Evolutionary conservation across 2,113 vertebrate genomes (phyloP), one percentile per base, ranked within the genome.

Genomic region (Apodemus speciosus): DNA sequence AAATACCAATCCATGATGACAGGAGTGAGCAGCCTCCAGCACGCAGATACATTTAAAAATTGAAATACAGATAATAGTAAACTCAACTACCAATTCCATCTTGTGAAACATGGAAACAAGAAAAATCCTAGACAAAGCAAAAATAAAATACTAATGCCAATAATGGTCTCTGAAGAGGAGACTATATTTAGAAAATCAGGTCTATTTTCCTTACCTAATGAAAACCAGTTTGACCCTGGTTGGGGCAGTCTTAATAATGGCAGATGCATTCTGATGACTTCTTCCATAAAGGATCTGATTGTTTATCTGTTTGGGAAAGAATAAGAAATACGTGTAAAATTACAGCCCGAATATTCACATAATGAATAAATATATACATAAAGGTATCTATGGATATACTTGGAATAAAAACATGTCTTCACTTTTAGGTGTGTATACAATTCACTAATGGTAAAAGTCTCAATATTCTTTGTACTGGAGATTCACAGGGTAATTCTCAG

Each of bases 261-360:
- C 99, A 10, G 99, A 99, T 38, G 99, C 99, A 56, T 99, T 99
- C 97, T 99, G 99, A 95, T 99, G 99, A 96, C 99, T 99, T 97
- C 99, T 99, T 95, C 99, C 99, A 95, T 99, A 99, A 60, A 99
- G 85, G 43, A 99, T 97, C 97, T 99, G 99, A 97, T 98, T 99
- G 97, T 99, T 99, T 96, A 99, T 99, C 99, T 99, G 98, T 97
- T 90, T 51, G 80, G 77, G 96, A 30, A 85, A 97, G 96, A 96
- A 91, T 23, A 92, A 92, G 84, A 79, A 23, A 1, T 21, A 85
- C 60, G 80, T 62, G 7, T 95, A 85, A 96, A 85, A 77, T 40
- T 68, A 68, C 2, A 77, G 32, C 30, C 56, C 10, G 4, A 38
- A 62, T 51, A 91, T 53, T 75, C 62, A 40, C 3, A 32, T 25